Evolutionary conservation across 2,888 invertebrate genomes (phyloP), one percentile per base, ranked within the genome.

Genomic region (Melanotus villosus): DNA sequence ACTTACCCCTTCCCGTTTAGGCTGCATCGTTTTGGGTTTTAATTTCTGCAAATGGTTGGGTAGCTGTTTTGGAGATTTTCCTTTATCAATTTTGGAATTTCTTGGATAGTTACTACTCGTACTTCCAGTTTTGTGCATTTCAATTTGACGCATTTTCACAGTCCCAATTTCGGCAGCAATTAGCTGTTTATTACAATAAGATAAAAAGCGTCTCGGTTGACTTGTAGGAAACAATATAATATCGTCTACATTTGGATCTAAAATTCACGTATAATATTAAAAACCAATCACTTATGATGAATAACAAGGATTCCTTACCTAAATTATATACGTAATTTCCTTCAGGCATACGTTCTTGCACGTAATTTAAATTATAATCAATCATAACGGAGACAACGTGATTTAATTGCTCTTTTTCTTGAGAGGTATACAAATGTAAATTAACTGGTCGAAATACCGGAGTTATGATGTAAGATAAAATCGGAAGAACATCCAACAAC

Each of bases 331-430:
- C 87, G 84, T 95, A 96, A 23, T 89, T 89, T 1, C 96, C 97
- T 73, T 97, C 96, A 0, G 86, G 84, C 4, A 88, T 88, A 60
- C 93, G 90, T 69, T 94, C 92, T 83, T 98, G 98, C 0, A 90
- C 86, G 83, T 95, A 97, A 62, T 90, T 91, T 72, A 98, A 85
- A 69, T 96, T 97, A 84, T 96, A 94, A 81, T 95, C 93, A 54
- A 96, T 90, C 96, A 98, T 94, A 0, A 93, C 88, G 73, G 91
- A 88, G 9, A 97, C 92, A 23, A 96, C 90, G 21, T 90, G 86
- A 0, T 86, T 81, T 26, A 98, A 81, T 41, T 92, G 90, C 10
- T 87, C 87, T 57, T 91, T 91, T 84, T 96, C 96, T 70, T 87
- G 86, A 1, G 88, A 85, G 16, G 91, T 93, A 85, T 92, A 95